Evolutionary conservation across 2,888 invertebrate species (phyloP).

Genomic region (Agrochola lota): DNA sequence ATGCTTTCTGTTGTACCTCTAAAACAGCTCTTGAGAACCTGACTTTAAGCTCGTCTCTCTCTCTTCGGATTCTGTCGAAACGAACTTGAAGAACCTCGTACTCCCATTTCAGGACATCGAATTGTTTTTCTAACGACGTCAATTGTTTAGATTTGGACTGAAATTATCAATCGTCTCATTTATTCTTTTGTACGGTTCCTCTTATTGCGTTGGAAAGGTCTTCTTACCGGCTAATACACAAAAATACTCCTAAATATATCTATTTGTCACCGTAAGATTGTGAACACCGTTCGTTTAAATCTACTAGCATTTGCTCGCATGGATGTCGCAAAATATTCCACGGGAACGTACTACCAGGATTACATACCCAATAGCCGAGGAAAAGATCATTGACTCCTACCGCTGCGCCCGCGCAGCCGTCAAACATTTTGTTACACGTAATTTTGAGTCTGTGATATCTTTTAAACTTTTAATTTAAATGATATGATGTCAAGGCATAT

Average conservation of each 20-base stretch:
- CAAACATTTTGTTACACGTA: no score
- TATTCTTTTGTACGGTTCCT: not conserved
- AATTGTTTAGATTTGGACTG: constrained; percentile 91
- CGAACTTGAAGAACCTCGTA: constrained; percentile 93
- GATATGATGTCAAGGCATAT: no score
- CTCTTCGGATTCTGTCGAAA: constrained; percentile 94
- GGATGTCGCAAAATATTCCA: no score
- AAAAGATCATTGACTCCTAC: no score
- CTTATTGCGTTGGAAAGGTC: not conserved
- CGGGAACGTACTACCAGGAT: no score
- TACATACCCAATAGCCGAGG: no score
- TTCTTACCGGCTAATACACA: not conserved
- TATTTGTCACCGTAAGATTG: no score
- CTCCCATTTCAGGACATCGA: constrained; percentile 92
- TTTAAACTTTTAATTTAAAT: no score
- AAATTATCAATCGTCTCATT: constrained; percentile 39
- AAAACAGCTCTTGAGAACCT: constrained; percentile 95
- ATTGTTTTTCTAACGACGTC: constrained; percentile 88
- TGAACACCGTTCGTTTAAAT: no score
- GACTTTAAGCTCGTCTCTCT: constrained; percentile 94
- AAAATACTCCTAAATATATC: not conserved
- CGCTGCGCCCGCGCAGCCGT: no score
- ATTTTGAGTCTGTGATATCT: no score
- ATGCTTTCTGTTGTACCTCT: constrained; percentile 96
- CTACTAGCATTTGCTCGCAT: no score